Evolutionary conservation across 2,888 invertebrate species (phyloP).

Genomic region (Meghimatium bilineatum): DNA sequence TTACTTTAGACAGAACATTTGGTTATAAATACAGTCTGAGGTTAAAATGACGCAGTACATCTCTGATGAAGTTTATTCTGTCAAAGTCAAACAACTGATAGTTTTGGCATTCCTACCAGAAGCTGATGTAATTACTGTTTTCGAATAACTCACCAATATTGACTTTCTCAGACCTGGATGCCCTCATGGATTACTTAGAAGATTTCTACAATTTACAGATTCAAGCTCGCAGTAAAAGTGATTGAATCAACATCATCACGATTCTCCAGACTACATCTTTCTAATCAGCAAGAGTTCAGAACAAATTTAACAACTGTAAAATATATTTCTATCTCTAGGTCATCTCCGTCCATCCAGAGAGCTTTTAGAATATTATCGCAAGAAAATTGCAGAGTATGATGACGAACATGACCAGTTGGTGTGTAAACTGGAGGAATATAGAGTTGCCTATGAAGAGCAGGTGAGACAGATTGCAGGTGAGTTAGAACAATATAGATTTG

Average conservation of each 20-base stretch:
- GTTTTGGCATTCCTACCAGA: too few relatives aligned
- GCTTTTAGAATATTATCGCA: constrained; percentile 76
- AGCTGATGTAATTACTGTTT: too few relatives aligned
- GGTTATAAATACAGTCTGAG: too few relatives aligned
- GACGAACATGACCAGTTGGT: constrained; percentile 75
- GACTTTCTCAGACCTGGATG: not conserved
- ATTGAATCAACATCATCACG: too few relatives aligned
- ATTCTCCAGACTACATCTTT: too few relatives aligned
- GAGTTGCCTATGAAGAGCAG: constrained; percentile 76
- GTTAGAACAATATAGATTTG: constrained; percentile 74
- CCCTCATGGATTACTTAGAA: too few relatives aligned
- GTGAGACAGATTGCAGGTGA: constrained; percentile 71
- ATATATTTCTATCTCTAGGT: constrained; percentile 58
- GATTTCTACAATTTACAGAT: not conserved
- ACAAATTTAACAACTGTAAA: not conserved
- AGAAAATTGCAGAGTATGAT: constrained; percentile 77
- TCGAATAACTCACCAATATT: too few relatives aligned
- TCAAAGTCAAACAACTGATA: too few relatives aligned
- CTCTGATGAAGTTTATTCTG: too few relatives aligned
- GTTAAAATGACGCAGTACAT: too few relatives aligned
- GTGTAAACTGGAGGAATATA: constrained; percentile 74
- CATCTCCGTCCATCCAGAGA: constrained; percentile 77
- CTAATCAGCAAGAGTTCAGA: too few relatives aligned
- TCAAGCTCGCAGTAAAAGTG: not conserved
- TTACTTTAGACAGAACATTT: too few relatives aligned